Percentiles rank a stretch among this genome's conserved stretches.
These are phyloP conservation scores for Coreius guichenoti DNA, from an alignment of 2,797 vertebrate genomes.

Conservation along the genomic window DNA sequence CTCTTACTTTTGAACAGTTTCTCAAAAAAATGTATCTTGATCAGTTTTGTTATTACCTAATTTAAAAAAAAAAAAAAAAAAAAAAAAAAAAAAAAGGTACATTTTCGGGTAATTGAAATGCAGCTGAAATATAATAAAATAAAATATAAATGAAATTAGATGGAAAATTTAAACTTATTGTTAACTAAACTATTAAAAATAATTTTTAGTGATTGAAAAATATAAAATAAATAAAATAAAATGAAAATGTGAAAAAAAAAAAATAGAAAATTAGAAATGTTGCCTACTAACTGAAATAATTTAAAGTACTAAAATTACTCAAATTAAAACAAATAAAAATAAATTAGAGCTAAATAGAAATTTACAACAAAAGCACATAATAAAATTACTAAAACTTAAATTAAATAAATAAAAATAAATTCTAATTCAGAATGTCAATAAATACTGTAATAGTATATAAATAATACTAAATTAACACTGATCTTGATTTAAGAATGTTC, in stretches of 20 bases:
- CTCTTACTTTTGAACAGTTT: background rate
- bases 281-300: background rate
- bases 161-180: background rate
- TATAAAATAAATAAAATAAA: too few species aligned
- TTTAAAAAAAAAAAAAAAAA: too few species aligned
- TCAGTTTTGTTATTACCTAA: background rate
- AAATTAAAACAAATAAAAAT: background rate
- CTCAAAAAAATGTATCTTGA: background rate
- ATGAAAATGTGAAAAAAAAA: too few species aligned
- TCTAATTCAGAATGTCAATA: background rate
- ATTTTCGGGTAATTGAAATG: background rate
- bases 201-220: too few species aligned
- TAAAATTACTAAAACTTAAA: background rate
- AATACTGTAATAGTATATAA: too few species aligned
- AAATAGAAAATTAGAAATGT: background rate
- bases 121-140: background rate
- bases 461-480: background rate
- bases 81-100: too few species aligned
- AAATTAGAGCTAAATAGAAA: background rate
- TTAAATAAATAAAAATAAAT: background rate
- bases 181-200: too few species aligned
- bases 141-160: background rate
- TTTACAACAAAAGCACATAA: background rate
- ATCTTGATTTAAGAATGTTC: background rate
- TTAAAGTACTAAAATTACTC: background rate